Conservation (phyloP, 2,888 invertebrate genomes). For the Thera britannica region DNA sequence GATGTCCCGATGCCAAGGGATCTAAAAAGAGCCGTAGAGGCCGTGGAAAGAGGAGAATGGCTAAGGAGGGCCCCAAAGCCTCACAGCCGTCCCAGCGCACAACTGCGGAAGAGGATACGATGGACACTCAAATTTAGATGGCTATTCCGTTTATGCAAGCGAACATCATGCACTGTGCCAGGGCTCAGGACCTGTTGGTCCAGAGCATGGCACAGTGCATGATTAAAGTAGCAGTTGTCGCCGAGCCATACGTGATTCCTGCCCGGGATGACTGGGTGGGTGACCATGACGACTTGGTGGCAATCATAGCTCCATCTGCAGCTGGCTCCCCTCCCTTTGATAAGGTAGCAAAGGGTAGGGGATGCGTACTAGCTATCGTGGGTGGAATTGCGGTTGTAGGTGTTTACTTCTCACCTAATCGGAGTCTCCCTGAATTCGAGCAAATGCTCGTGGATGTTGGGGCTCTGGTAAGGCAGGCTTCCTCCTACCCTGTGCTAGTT, state of each 20-base stretch:
- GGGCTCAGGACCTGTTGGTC: slow-evolving; percentile 1
- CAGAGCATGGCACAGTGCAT: slow-evolving; percentile 1
- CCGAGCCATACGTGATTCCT: not conserved
- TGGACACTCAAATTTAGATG: not conserved
- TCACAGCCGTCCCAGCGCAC: not conserved
- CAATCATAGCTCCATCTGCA: not conserved
- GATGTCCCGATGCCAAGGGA: not conserved
- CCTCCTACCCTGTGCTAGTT: slow-evolving; percentile 1
- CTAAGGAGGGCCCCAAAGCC: not conserved
- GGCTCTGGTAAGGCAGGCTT: not conserved
- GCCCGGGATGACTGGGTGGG: not conserved
- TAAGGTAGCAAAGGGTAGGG: not conserved
- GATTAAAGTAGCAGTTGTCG: not conserved
- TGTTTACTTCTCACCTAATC: not conserved
- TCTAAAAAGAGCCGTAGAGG: not conserved
- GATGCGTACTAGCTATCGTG: not conserved
- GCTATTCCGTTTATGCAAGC: not conserved
- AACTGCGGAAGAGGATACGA: not conserved
- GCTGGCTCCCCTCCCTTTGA: not conserved
- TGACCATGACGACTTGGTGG: not conserved
- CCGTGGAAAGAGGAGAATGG: not conserved
- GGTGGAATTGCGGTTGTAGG: not conserved
- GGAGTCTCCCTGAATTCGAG: not conserved
- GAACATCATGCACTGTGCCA: slow-evolving; percentile 2
- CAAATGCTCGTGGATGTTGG: not conserved